Percentiles rank a stretch among this genome's conserved stretches.
These are phyloP conservation scores for Schizaphis graminum DNA, from an alignment of 2,888 invertebrate species.

Conservation along the genomic window DNA sequence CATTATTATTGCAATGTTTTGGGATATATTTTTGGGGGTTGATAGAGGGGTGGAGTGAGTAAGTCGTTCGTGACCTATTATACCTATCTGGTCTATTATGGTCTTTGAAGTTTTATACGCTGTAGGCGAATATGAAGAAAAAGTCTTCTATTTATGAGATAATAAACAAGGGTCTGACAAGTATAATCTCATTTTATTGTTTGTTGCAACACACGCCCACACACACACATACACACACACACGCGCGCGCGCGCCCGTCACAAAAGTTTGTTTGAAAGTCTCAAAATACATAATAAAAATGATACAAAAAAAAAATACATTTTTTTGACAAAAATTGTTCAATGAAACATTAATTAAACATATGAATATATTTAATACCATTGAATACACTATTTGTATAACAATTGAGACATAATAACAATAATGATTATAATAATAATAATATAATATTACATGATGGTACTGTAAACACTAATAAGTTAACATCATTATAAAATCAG, in stretches of 20 bases:
- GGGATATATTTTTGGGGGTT: neutral
- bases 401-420: neutral
- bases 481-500: neutral
- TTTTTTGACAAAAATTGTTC: neutral
- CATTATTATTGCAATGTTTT: neutral
- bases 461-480: neutral
- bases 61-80: slow-evolving; percentile 26
- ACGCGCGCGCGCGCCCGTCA: too few species aligned
- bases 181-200: slow-evolving; percentile 64
- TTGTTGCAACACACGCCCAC: slow-evolving; percentile 14
- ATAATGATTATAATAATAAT: neutral
- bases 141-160: slow-evolving; percentile 53
- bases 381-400: neutral
- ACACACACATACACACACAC: neutral
- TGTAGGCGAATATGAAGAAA: neutral
- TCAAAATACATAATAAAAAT: slow-evolving; percentile 8
- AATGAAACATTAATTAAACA: neutral
- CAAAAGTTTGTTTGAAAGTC: slow-evolving; percentile 46
- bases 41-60: neutral
- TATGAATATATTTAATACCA: neutral
- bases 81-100: slow-evolving; percentile 32
- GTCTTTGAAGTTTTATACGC: slow-evolving; percentile 52
- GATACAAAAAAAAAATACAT: neutral
- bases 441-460: neutral
- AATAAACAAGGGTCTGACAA: slow-evolving; percentile 63